Evolutionary conservation across 2,113 vertebrate species (phyloP).

Genomic region (Chionodraco myersi): DNA sequence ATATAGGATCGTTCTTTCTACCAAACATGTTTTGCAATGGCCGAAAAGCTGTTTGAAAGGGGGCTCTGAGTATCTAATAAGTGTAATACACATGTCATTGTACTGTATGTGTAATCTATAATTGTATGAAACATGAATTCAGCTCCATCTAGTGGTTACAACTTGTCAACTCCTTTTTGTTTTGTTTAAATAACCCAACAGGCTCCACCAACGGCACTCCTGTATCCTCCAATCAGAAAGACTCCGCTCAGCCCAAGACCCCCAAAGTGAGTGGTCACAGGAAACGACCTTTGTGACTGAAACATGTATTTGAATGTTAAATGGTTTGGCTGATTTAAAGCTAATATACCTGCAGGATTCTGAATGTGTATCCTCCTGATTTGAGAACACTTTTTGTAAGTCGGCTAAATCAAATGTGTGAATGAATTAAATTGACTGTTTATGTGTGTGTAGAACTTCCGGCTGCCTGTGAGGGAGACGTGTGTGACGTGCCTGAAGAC

Average conservation of each 20-base stretch:
- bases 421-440: background rate
- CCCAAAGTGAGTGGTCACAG: constrained; percentile 64
- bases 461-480: constrained; percentile 86
- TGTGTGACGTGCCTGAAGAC: constrained; percentile 95
- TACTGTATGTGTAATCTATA: no score
- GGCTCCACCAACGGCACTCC: constrained; percentile 45
- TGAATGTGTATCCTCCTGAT: no score
- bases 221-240: constrained; percentile 52
- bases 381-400: no score
- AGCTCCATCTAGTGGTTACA: constrained; percentile 61
- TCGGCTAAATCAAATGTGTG: no score
- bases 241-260: constrained; percentile 70
- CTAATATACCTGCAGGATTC: no score
- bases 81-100: background rate
- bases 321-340: no score
- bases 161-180: background rate
- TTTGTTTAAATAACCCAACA: constrained; percentile 8
- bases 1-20: no score
- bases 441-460: constrained; percentile 87
- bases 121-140: background rate
- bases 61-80: background rate
- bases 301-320: no score
- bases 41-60: no score
- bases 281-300: background rate
- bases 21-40: no score